Conservation (phyloP, 2,888 invertebrate species). For the Xanthorhoe designata region DNA sequence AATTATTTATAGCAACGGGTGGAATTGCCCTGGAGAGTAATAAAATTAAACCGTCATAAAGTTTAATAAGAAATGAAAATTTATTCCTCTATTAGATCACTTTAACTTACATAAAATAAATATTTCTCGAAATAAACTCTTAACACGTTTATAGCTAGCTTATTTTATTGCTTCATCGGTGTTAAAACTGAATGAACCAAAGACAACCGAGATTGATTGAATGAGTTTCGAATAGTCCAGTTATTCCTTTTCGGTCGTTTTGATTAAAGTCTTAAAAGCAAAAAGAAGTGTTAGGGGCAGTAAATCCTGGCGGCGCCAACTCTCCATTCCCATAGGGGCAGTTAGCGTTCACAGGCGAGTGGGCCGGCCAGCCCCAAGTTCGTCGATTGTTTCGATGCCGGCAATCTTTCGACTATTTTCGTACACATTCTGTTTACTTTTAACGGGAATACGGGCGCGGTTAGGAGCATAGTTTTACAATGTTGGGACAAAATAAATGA, state of each 20-base stretch:
- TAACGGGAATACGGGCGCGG: constrained; percentile 42
- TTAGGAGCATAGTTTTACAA: constrained; percentile 9
- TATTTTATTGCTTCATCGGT: neutral
- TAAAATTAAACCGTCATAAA: neutral
- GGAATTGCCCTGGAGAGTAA: neutral
- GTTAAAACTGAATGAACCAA: neutral
- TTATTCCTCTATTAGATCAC: neutral
- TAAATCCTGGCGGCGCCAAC: constrained; percentile 40
- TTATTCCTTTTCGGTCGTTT: constrained; percentile 9
- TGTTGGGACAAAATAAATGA: constrained; percentile 2
- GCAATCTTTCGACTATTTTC: constrained; percentile 40
- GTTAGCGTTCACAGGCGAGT: constrained; percentile 41
- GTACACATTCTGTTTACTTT: constrained; percentile 41
- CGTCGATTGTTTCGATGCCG: constrained; percentile 43
- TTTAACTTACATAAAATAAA: constrained; percentile 1
- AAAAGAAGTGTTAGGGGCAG: constrained; percentile 32
- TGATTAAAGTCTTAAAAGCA: constrained; percentile 19
- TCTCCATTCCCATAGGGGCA: constrained; percentile 44
- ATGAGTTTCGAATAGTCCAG: constrained; percentile 5
- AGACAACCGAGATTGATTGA: constrained; percentile 2
- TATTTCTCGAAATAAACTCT: neutral
- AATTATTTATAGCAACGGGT: constrained; percentile 1
- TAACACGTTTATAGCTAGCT: neutral
- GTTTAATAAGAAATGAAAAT: neutral
- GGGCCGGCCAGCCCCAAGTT: constrained; percentile 35